A percentile compares a stretch with the other conserved stretches of the same genome.
phyloP scores from a whole-genome alignment of 2,113 vertebrate species.

The Bambusicola thoracicus region DNA sequence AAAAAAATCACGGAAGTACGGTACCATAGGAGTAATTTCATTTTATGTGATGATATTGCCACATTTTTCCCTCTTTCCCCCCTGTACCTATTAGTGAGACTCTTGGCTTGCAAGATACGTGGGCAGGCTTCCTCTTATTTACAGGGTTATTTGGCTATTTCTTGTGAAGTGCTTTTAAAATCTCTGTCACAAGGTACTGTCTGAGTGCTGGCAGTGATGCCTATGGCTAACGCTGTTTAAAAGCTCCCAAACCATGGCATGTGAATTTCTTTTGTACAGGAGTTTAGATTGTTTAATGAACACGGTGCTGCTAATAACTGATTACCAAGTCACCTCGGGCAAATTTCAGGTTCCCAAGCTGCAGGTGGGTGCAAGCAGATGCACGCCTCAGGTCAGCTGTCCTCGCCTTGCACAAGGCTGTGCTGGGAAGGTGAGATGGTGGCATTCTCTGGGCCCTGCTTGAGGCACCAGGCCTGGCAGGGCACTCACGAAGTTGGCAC shows the following conservation, averaged over 20 bases:
- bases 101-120: background rate
- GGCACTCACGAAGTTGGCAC: background rate
- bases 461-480: background rate
- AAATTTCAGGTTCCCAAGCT: background rate
- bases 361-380: background rate
- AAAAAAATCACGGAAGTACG: background rate
- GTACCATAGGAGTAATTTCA: background rate
- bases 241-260: background rate
- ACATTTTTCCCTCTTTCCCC: background rate
- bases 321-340: background rate
- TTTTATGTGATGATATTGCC: constrained; percentile 25
- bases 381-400: background rate
- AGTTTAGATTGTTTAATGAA: background rate
- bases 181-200: background rate
- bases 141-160: background rate
- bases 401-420: background rate
- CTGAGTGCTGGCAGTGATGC: background rate
- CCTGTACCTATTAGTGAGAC: background rate
- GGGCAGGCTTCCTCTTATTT: background rate
- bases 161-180: constrained; percentile 28
- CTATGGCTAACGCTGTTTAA: background rate
- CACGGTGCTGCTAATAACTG: background rate
- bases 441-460: background rate
- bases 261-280: background rate
- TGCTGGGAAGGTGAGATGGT: background rate